These are phyloP conservation scores for Rhinoptilus africanus DNA, from an alignment of 2,113 vertebrate species.

Conservation along the genomic window DNA sequence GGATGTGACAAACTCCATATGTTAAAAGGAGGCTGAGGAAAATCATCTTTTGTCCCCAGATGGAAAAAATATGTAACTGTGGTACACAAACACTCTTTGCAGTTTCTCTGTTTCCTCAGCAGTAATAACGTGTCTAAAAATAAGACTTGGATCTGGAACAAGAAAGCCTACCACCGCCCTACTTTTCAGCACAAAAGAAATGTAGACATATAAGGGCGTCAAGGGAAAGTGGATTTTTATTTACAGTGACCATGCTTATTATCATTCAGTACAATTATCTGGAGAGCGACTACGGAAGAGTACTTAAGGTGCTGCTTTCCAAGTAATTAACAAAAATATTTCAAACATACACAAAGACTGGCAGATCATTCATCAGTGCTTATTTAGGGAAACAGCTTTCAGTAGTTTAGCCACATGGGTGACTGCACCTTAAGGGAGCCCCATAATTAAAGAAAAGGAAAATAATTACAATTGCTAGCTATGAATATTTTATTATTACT, in stretches of 20 bases:
- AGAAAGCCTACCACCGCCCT: conserved; percentile 6
- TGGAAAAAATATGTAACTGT: conserved; percentile 60
- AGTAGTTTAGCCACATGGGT: neutral
- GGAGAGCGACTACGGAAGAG: neutral
- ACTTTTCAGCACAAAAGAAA: neutral
- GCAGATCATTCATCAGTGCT: neutral
- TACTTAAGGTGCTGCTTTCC: conserved; percentile 37
- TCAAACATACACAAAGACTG: neutral
- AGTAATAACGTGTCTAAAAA: conserved; percentile 49
- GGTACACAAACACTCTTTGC: conserved; percentile 41
- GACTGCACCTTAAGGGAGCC: neutral
- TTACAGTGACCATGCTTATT: conserved; percentile 10
- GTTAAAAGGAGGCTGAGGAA: conserved; percentile 50
- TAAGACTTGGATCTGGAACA: conserved; percentile 25
- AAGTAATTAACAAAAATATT: conserved; percentile 51
- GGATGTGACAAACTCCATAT: conserved; percentile 65
- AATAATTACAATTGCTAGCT: neutral
- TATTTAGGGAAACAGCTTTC: neutral
- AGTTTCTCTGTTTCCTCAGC: conserved; percentile 43
- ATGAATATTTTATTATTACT: neutral
- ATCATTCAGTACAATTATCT: conserved; percentile 21
- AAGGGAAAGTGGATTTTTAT: conserved; percentile 47
- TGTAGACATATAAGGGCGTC: neutral
- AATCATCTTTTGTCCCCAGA: conserved; percentile 19
- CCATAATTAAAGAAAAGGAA: neutral